A percentile compares a stretch with the other conserved stretches of the same genome.
These are phyloP conservation scores for Halotydeus destructor DNA, from an alignment of 1,140 invertebrate genomes.

Conservation along the genomic window DNA sequence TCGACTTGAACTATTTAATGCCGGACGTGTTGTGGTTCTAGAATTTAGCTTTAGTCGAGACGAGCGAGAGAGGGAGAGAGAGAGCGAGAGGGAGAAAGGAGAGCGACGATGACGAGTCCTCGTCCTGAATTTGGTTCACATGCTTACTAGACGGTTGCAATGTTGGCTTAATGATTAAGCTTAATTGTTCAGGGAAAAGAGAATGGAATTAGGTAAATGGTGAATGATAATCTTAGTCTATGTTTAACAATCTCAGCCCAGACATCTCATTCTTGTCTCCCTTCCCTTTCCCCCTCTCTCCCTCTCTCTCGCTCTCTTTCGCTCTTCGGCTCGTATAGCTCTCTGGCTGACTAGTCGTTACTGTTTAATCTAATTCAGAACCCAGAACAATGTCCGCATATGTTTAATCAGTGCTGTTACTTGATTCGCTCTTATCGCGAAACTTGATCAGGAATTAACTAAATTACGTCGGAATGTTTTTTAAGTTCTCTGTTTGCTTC, in stretches of 20 bases:
- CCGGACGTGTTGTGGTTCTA: too few relatives aligned
- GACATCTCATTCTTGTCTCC: background rate
- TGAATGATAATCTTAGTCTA: background rate
- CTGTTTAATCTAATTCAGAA: background rate
- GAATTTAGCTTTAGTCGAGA: too few relatives aligned
- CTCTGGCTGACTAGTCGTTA: background rate
- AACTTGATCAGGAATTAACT: background rate
- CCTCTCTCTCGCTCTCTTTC: constrained; percentile 4
- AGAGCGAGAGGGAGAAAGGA: background rate
- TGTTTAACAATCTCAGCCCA: background rate
- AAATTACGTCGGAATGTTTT: too few relatives aligned
- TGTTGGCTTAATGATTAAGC: background rate
- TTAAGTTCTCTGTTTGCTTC: too few relatives aligned
- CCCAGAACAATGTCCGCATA: background rate
- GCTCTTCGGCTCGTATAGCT: background rate
- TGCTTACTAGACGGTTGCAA: background rate
- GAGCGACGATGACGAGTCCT: background rate
- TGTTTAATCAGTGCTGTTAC: background rate
- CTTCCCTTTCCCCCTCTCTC: constrained; percentile 2
- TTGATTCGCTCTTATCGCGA: background rate
- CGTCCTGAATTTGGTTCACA: too few relatives aligned
- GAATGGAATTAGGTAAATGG: background rate
- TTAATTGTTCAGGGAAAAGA: background rate
- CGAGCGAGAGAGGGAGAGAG: constrained; percentile 1
- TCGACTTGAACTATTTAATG: too few relatives aligned